These are phyloP conservation scores for Incurvaria masculella DNA, from an alignment of 2,888 invertebrate genomes.

Conservation along the genomic window DNA sequence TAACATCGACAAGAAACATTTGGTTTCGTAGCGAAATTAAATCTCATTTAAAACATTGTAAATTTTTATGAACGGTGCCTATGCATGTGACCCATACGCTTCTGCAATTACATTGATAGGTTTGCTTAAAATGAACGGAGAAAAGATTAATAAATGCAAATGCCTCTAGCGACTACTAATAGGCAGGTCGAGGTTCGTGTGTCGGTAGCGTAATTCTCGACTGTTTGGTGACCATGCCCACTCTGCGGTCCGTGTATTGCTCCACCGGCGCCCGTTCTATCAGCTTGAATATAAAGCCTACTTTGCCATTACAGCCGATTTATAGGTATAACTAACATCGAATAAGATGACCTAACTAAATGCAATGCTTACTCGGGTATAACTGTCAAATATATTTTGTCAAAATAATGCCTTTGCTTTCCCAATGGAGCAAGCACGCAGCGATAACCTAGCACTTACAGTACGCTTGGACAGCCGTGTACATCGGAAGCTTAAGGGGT, in stretches of 20 bases:
- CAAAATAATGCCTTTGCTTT: constrained; percentile 53
- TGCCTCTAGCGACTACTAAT: constrained; percentile 51
- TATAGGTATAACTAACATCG: not conserved
- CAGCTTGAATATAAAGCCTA: constrained; percentile 37
- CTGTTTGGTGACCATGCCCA: constrained; percentile 47
- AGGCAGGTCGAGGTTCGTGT: constrained; percentile 28
- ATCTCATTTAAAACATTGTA: not conserved
- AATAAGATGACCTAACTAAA: not conserved
- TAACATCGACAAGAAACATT: no score
- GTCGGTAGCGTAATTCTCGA: constrained; percentile 32
- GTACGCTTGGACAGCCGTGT: constrained; percentile 51
- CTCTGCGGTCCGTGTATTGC: constrained; percentile 30
- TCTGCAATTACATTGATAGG: constrained; percentile 44
- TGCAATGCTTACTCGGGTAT: not conserved
- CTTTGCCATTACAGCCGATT: constrained; percentile 19
- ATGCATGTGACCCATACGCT: constrained; percentile 48
- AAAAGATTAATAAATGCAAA: constrained; percentile 11
- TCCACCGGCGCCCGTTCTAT: constrained; percentile 27
- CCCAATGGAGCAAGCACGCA: constrained; percentile 53
- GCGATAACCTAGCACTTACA: constrained; percentile 57
- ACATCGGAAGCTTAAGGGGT: constrained; percentile 41
- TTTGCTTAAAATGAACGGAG: constrained; percentile 10
- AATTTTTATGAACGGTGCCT: not conserved
- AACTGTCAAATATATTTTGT: constrained; percentile 20
- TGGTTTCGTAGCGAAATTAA: no score